A percentile compares a stretch with the other conserved stretches of the same genome.
These are phyloP conservation scores for Scaptodrosophila latifasciaeformis DNA, from an alignment of 2,888 invertebrate species.

Conservation along the genomic window DNA sequence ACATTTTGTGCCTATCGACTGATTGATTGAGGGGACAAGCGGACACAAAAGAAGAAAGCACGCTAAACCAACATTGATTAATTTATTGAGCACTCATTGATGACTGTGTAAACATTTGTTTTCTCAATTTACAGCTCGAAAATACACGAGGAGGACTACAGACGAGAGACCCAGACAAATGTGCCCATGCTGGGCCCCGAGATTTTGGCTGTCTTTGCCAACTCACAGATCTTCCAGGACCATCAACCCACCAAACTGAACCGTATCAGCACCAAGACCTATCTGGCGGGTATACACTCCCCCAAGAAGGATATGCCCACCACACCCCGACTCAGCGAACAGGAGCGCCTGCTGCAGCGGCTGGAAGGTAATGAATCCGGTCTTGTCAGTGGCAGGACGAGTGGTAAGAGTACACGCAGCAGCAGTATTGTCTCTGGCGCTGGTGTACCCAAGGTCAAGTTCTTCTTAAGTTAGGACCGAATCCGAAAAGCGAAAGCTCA, in stretches of 20 bases:
- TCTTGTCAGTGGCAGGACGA: slow-evolving; percentile 43
- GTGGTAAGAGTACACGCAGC: slow-evolving; percentile 63
- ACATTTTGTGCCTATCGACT: slow-evolving; percentile 21
- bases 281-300: slow-evolving; percentile 69
- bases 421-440: slow-evolving; percentile 51
- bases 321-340: slow-evolving; percentile 69
- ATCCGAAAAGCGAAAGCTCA: background rate
- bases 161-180: slow-evolving; percentile 75
- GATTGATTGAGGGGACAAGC: background rate
- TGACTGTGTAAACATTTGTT: too few species aligned
- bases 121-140: slow-evolving; percentile 58
- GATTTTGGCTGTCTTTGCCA: slow-evolving; percentile 74
- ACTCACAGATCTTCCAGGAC: slow-evolving; percentile 75
- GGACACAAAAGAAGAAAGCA: too few species aligned
- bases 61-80: too few species aligned
- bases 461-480: slow-evolving; percentile 62
- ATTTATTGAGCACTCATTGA: too few species aligned
- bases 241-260: slow-evolving; percentile 74
- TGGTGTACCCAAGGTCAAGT: slow-evolving; percentile 69
- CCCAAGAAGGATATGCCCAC: slow-evolving; percentile 69
- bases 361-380: slow-evolving; percentile 74
- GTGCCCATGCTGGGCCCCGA: slow-evolving; percentile 75
- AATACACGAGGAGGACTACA: slow-evolving; percentile 75
- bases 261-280: slow-evolving; percentile 70
- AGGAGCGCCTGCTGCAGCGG: slow-evolving; percentile 73